Evolutionary conservation across 2,113 vertebrate genomes (phyloP).

Genomic region (Upupa epops): DNA sequence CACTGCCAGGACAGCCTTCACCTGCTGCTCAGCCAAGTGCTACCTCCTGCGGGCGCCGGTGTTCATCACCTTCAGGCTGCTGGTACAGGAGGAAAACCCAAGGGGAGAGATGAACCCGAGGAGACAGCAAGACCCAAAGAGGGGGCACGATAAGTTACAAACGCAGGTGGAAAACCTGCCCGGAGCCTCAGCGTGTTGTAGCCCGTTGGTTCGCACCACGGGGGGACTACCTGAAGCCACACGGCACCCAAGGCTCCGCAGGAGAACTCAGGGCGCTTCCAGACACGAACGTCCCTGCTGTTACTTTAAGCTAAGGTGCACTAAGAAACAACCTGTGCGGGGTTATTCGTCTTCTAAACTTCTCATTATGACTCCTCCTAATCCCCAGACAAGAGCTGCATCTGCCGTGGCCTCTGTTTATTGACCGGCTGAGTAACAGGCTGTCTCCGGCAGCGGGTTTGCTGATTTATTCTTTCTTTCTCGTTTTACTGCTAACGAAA

Average conservation of each 20-base stretch:
- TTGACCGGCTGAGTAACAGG: neutral
- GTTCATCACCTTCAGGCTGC: neutral
- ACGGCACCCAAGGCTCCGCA: rapidly evolving
- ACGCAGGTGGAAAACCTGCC: neutral
- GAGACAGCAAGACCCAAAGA: rapidly evolving
- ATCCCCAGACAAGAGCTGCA: neutral
- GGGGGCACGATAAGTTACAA: neutral
- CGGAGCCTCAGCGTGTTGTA: neutral
- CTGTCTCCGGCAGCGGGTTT: neutral
- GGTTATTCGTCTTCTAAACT: neutral
- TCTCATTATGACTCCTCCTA: neutral
- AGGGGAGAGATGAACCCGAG: neutral
- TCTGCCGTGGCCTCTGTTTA: neutral
- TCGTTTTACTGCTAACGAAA: neutral
- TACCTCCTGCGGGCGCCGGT: neutral
- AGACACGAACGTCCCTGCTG: neutral
- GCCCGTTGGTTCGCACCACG: neutral
- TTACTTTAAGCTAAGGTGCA: neutral
- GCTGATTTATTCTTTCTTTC: neutral
- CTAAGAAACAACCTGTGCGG: neutral
- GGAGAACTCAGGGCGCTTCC: neutral
- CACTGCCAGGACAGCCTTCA: neutral
- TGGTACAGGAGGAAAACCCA: neutral
- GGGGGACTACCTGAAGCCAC: neutral
- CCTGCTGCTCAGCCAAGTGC: neutral